A percentile compares a stretch with the other conserved stretches of the same genome.
Conservation (phyloP, 2,888 invertebrate species). For the Malthinus flaveolus region DNA sequence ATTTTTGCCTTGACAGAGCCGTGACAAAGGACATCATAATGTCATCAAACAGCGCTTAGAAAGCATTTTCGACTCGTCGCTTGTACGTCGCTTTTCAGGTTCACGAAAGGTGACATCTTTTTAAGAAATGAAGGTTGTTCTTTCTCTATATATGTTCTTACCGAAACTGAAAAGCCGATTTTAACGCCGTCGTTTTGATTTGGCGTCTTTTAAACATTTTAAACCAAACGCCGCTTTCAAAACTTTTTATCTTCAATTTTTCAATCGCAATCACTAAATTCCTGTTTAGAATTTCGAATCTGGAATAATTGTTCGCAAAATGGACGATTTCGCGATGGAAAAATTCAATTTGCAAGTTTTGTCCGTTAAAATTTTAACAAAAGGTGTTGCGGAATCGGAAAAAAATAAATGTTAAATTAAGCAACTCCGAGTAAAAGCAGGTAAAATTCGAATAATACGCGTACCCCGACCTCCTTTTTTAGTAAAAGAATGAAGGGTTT, state of each 20-base stretch:
- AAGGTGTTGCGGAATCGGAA: too few species aligned
- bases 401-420: slow-evolving; percentile 17
- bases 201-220: slow-evolving; percentile 1
- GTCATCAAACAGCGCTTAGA: slow-evolving; percentile 27
- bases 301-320: not conserved
- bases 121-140: slow-evolving; percentile 8
- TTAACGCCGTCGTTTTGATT: slow-evolving; percentile 10
- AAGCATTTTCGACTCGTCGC: slow-evolving; percentile 9
- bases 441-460: slow-evolving; percentile 22
- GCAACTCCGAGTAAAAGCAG: slow-evolving; percentile 23
- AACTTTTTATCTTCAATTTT: not conserved
- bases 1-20: slow-evolving; percentile 22
- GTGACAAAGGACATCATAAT: slow-evolving; percentile 32
- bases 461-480: slow-evolving; percentile 25
- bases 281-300: too few species aligned
- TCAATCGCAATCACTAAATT: not conserved
- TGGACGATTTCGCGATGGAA: not conserved
- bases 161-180: slow-evolving; percentile 6
- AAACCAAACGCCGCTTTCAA: not conserved
- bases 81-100: slow-evolving; percentile 8
- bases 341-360: not conserved
- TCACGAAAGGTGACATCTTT: slow-evolving; percentile 15
- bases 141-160: slow-evolving; percentile 3
- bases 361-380: too few species aligned
- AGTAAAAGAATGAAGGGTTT: slow-evolving; percentile 26